Base-by-base conservation (phyloP, 2,888 invertebrate genomes). In the Horisme vitalbata region DNA sequence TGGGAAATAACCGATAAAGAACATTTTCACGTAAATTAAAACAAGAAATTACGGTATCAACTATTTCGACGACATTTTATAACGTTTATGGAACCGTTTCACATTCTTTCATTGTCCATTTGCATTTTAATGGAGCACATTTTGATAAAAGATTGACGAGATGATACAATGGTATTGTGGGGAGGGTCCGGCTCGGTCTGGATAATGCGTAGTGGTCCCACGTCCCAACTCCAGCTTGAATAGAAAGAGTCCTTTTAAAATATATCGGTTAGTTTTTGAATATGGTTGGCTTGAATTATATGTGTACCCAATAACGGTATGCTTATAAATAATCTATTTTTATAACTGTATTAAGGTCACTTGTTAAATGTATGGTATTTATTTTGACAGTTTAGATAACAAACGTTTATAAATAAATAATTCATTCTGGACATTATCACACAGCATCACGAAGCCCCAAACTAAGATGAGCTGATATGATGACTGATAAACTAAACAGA, bases 31-130 rank as follows among this genome's bases (percentile, higher is more conserved):
- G 50, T 52, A 55, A 45, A 55, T 55, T 48, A 52, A 52, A 51
- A 51, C 41, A 36, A 49, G 39, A 50, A 34, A 18, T 52, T 49
- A 47, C 49, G 44, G 52, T 45, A 37, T 38, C 21, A 48, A 41
- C 46, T 15, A 48, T 45, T 43, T 37, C 32, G 37, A 36, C 43
- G 47, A 52, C 49, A 35, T 43, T 48, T 39, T 48, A 45, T 44
- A 48, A 21, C 45, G 18, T 26, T 26, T 33, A 28, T 8, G 8
- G 27, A 23, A 23, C 39, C 46, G 52, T 34, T 55, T 52, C 51
- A 53, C 57, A 58, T 58, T 58, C 57, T 47, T 55, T 36, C 45
- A 45, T 46, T 45, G 51, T 50, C 36, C 48, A 55, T 58, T 58
- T 53, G 39, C 55, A 58, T 58, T 45, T 41, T 51, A 57, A 55